Conservation (phyloP, 2,888 invertebrate genomes). For the Diloba caeruleocephala region DNA sequence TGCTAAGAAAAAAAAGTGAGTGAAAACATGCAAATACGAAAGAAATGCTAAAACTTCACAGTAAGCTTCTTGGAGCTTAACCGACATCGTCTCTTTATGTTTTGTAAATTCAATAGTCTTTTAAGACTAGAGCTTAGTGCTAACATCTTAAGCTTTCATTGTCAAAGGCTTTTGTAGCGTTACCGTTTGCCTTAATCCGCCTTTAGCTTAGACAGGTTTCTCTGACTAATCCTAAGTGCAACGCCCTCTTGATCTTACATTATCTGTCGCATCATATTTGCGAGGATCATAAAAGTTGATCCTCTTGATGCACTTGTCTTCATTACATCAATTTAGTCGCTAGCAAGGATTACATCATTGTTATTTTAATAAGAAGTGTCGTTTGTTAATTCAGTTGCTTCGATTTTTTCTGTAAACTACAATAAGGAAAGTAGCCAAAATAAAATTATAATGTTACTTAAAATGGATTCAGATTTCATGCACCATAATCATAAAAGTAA, state of each 20-base stretch:
- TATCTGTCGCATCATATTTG: constrained; percentile 28
- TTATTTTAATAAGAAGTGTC: constrained; percentile 26
- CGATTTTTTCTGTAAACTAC: neutral
- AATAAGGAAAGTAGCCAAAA: constrained; percentile 18
- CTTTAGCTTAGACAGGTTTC: constrained; percentile 24
- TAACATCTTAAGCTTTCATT: constrained; percentile 10
- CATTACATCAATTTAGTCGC: constrained; percentile 38
- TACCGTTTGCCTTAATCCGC: constrained; percentile 13
- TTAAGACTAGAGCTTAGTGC: constrained; percentile 2
- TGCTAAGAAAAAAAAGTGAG: constrained; percentile 10
- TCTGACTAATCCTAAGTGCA: constrained; percentile 32
- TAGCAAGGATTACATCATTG: constrained; percentile 41
- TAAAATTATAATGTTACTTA: constrained; percentile 25
- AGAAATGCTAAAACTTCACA: constrained; percentile 1
- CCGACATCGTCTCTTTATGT: constrained; percentile 6
- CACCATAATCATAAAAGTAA: constrained; percentile 41
- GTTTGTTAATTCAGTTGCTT: constrained; percentile 7
- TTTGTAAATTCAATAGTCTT: neutral
- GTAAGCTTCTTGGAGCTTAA: constrained; percentile 2
- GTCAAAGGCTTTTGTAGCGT: constrained; percentile 12
- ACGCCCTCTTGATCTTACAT: constrained; percentile 28
- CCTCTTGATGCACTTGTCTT: constrained; percentile 44
- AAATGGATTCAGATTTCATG: constrained; percentile 40
- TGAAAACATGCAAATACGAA: constrained; percentile 2
- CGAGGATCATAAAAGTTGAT: constrained; percentile 21